Base-by-base conservation (phyloP, 2,888 invertebrate species). In the Pandemis cinnamomeana region DNA sequence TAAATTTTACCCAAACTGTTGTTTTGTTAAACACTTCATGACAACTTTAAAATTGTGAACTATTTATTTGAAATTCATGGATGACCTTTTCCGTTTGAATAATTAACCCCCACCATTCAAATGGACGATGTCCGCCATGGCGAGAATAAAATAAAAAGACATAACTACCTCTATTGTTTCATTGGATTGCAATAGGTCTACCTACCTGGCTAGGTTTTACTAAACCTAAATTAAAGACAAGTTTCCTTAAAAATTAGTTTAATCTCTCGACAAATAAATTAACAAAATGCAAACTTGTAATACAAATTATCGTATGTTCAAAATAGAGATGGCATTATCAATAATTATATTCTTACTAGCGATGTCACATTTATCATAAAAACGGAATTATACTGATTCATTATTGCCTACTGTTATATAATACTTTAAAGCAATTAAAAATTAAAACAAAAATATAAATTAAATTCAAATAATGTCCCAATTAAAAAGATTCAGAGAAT, bases 201-300 rank as follows among this genome's bases (percentile, higher is more conserved):
- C 64, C 48, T 48, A 36, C 27, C 27, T 36, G 27, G 10, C 10
- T 58, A 3, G 10, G 20, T 58, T 58, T 58, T 8, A 15, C 8
- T 48, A 46, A 44, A 6, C n/a, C 7, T 8, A 63, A 80, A 83
- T 79, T 67, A 83, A 82, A 82, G 83, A 84, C 76, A 71, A 77
- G 58, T 71, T 72, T 81, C 85, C 90, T 91, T 92, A 91, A 89
- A 90, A 92, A 90, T 91, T 90, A 89, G 83, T 93, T 93, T 94
- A 93, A 92, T 93, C 89, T 90, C 91, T 91, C 87, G 92, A 91
- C 89, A 91, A 93, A 92, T 92, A 93, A 93, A 92, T 92, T 91
- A 92, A 92, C 91, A 89, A 88, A 90, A 90, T 90, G 88, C 87
- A 86, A 88, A 87, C 79, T 82, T 85, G 86, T 83, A 86, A 84